Evolutionary conservation across 2,888 invertebrate genomes (phyloP).

Genomic region (Nymphalis urticae): DNA sequence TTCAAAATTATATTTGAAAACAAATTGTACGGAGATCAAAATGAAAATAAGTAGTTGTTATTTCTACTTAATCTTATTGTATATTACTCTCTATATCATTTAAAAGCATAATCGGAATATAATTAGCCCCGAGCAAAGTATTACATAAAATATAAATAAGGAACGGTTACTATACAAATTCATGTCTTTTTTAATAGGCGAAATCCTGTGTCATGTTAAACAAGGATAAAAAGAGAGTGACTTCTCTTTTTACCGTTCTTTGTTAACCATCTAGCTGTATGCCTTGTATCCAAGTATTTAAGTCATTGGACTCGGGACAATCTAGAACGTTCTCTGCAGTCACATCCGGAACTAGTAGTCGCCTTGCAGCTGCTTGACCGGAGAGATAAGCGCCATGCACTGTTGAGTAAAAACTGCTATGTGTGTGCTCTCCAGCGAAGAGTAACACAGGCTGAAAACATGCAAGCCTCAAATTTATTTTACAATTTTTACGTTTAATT

Average conservation of each 20-base stretch:
- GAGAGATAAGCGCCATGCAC: constrained; percentile 96
- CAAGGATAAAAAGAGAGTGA: constrained; percentile 23
- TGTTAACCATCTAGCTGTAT: constrained; percentile 85
- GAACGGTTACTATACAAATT: constrained; percentile 22
- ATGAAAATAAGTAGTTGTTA: constrained; percentile 21
- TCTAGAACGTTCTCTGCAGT: constrained; percentile 85
- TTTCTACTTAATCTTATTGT: constrained; percentile 31
- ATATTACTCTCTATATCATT: constrained; percentile 8
- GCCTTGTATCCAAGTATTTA: constrained; percentile 94
- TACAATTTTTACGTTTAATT: neutral
- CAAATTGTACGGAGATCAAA: constrained; percentile 7
- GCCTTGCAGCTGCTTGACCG: constrained; percentile 90
- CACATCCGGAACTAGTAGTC: constrained; percentile 84
- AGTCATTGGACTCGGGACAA: constrained; percentile 88
- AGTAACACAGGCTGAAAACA: constrained; percentile 87
- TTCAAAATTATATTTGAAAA: constrained; percentile 7
- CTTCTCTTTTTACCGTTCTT: constrained; percentile 17
- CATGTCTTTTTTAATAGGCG: constrained; percentile 30
- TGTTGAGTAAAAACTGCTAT: constrained; percentile 96
- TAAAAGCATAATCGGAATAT: constrained; percentile 11
- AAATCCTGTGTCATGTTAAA: constrained; percentile 44
- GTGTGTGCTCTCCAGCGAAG: constrained; percentile 98
- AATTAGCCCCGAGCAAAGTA: constrained; percentile 10
- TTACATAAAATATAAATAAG: constrained; percentile 11
- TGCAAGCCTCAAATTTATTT: neutral